These are phyloP conservation scores for Gymnocephalus cernua DNA, from an alignment of 2,113 vertebrate species.

Conservation along the genomic window DNA sequence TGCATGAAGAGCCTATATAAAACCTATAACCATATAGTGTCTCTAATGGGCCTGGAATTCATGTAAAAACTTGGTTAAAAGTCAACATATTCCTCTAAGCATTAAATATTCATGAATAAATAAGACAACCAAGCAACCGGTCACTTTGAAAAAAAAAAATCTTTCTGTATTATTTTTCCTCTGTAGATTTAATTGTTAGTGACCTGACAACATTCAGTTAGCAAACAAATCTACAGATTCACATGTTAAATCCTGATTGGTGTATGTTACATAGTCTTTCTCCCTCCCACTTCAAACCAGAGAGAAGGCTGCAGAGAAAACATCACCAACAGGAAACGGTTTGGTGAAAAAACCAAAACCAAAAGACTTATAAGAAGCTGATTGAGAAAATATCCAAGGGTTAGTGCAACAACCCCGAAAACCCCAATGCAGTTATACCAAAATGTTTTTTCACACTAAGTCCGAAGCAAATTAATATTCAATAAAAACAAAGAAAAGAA, in stretches of 20 bases:
- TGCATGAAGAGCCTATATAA: not conserved
- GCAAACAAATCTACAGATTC: not conserved
- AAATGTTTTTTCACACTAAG: not conserved
- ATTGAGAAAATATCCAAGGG: not conserved
- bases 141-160: not conserved
- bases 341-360: not conserved
- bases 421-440: not conserved
- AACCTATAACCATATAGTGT: not conserved
- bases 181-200: not conserved
- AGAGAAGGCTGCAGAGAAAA: not conserved
- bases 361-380: not conserved
- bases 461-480: not conserved
- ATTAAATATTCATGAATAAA: not conserved
- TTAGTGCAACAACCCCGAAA: not conserved
- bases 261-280: not conserved
- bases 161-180: not conserved
- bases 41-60: not conserved
- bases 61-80: not conserved
- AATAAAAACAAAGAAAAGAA: constrained; percentile 14
- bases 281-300: not conserved
- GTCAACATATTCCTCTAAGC: not conserved
- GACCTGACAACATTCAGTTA: not conserved
- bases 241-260: not conserved
- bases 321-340: not conserved
- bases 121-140: not conserved